Evolutionary conservation across 37 sponge, comb jelly and placozoan species (phyloP), one percentile per base, ranked within the genome.

Genomic region (Petrosia ficiformis): DNA sequence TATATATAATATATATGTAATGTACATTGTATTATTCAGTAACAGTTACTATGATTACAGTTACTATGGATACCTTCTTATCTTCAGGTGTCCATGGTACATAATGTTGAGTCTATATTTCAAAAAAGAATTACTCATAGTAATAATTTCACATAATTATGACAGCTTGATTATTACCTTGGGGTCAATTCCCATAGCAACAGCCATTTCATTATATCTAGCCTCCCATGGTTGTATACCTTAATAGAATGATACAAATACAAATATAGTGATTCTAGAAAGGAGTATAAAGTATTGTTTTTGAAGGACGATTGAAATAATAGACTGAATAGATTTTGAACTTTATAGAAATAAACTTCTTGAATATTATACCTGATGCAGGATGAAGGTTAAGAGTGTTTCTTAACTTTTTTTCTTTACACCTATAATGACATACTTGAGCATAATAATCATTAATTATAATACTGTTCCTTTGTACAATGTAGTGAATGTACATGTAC

Each of bases 371-470:
- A 44, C 89, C 90, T 37, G 85, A 84, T 0, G 90, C 90, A 54
- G 90, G 90, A 60, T 89, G 90, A n/a, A 84, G 70, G 64, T 89
- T 89, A 25, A 89, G 74, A 22, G 90, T 89, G 85, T 89, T 89
- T 39, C 72, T 68, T 19, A 89, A 70, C 8, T 76, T 72, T 22
- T 75, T 70, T 0, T 66, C 33, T 66, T 89, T 84, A 40, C 90
- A 89, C 87, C 87, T 86, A 35, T 4, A 39, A 11, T 16, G 28
- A 44, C 4, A 65, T 29, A 4, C 19, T 25, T 44, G 26, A 31
- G 14, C 1, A 2, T 26, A 72, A n/a, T 44, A 32, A 16, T 30
- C 36, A 31, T 10, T 37, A 32, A 30, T 32, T n/a, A 1, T 11
- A 75, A 3, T 48, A 8, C 8, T 48, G 54, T 14, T 48, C 14